These are phyloP conservation scores for Thamnophis elegans DNA, from an alignment of 2,797 vertebrate species.

Conservation along the genomic window DNA sequence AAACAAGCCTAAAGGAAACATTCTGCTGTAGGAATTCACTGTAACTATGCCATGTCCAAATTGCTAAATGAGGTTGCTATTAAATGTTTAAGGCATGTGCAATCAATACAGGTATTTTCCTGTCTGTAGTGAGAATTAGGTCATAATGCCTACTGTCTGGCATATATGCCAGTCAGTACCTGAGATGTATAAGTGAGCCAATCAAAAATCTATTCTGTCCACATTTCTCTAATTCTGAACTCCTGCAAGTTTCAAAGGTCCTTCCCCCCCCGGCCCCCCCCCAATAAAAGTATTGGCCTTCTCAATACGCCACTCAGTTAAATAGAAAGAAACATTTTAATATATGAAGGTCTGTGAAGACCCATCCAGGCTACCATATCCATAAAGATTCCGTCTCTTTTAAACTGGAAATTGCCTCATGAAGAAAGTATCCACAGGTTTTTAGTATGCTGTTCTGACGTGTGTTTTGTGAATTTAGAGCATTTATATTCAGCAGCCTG, in stretches of 20 bases:
- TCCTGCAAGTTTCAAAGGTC: background rate
- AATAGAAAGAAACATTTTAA: background rate
- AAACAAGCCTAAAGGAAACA: background rate
- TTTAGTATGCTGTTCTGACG: background rate
- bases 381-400: background rate
- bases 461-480: background rate
- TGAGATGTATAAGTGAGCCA: background rate
- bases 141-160: background rate
- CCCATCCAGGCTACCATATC: background rate
- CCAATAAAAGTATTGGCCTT: background rate
- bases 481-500: background rate
- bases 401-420: background rate
- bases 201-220: background rate
- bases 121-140: background rate
- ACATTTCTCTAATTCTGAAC: background rate
- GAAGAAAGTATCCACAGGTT: background rate
- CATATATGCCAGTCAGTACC: background rate
- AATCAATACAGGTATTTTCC: background rate
- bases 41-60: background rate
- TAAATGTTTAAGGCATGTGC: background rate
- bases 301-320: background rate
- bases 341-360: background rate
- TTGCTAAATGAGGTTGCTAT: background rate
- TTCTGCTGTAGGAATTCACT: background rate
- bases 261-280: too few relatives aligned